Evolutionary conservation across 37 sponge, comb jelly and placozoan species (phyloP).

Genomic region (Hexactinellida sp.): DNA sequence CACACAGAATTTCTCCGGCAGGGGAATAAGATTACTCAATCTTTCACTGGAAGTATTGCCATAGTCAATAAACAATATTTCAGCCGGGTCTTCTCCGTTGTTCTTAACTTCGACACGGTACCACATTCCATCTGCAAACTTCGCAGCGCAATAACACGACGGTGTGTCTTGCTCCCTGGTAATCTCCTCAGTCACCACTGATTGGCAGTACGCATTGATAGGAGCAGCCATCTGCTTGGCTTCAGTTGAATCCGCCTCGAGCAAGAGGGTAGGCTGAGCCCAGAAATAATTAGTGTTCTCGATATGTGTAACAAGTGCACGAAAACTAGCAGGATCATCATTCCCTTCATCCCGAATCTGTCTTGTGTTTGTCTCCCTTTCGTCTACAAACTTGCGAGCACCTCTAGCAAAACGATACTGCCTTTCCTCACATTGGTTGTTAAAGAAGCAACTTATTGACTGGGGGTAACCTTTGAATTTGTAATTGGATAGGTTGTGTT

Average conservation of each 20-base stretch:
- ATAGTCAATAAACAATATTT: background rate
- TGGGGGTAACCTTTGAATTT: background rate
- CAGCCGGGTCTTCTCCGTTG: background rate
- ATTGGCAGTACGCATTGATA: background rate
- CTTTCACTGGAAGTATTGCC: background rate
- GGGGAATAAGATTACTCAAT: background rate
- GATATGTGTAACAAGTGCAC: no score
- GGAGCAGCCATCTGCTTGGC: background rate
- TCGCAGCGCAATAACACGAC: background rate
- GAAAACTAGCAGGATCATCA: no score
- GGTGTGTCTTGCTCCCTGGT: background rate
- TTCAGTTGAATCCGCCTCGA: background rate
- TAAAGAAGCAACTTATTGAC: background rate
- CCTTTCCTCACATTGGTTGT: background rate
- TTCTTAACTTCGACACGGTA: background rate
- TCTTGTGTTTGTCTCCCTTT: no score
- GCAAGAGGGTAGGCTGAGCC: background rate
- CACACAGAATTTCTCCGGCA: background rate
- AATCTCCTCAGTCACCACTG: background rate
- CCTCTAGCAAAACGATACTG: background rate
- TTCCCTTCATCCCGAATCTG: no score
- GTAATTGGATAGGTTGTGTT: background rate
- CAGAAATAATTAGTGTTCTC: no score
- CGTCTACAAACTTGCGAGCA: no score
- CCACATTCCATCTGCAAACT: background rate